phyloP scores from a whole-genome alignment of 1,140 invertebrate species.

The Heliconius congener region DNA sequence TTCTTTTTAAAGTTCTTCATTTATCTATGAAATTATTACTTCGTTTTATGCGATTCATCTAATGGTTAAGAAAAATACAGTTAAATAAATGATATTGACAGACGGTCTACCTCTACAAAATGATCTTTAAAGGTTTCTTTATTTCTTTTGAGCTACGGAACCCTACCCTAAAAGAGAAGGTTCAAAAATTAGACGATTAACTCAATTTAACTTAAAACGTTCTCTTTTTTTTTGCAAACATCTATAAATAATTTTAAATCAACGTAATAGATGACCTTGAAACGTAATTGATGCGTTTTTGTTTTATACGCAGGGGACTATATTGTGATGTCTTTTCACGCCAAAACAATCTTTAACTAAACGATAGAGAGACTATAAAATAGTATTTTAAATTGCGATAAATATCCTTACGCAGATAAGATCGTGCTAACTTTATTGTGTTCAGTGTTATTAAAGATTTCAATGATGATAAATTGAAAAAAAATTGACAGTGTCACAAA shows the following conservation, averaged over 20 bases:
- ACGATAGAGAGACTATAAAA: neutral
- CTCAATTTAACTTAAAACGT: neutral
- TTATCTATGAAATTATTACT: no score
- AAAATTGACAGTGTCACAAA: neutral
- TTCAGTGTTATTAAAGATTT: conserved; percentile 9
- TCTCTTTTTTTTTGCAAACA: neutral
- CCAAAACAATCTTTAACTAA: conserved; percentile 8
- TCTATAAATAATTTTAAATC: neutral
- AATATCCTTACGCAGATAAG: conserved; percentile 10
- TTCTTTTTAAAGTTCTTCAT: no score
- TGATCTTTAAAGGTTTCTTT: no score
- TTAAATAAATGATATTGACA: no score
- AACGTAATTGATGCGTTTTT: conserved; percentile 25
- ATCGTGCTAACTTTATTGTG: conserved; percentile 3
- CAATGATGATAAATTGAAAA: conserved; percentile 13
- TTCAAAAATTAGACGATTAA: neutral
- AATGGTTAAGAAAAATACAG: no score
- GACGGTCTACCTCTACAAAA: no score
- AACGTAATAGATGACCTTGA: conserved; percentile 36
- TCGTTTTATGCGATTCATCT: no score
- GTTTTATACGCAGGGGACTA: conserved; percentile 21
- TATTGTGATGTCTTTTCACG: conserved; percentile 21
- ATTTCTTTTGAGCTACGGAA: no score
- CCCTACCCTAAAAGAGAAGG: no score
- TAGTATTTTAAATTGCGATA: neutral